Base-by-base conservation (phyloP, 2,113 vertebrate species). In the Carlito syrichta region DNA sequence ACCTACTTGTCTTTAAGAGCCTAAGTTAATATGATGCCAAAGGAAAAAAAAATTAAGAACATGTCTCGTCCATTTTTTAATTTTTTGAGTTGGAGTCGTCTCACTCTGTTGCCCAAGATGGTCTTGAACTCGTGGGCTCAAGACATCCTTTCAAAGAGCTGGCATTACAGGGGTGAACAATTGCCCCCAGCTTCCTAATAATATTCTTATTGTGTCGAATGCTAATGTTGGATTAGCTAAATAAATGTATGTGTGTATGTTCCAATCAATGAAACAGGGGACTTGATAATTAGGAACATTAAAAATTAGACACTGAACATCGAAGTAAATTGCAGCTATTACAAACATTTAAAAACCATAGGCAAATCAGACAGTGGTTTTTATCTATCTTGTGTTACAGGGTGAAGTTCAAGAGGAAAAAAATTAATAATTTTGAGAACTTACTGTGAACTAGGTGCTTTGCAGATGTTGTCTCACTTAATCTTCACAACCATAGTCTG, bases 201-300 rank as follows among this genome's bases (percentile, higher is more conserved):
- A 30, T 12, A 3, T 35, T 19, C 12, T 45, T 23, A 7, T 1
- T 14, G 22, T 52, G 8, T 23, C 38, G 40, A 23, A 35, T 1
- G 48, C 3, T 50, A 14, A 40, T 5, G 23, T 62, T 20, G 8
- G 22, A 52, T 35, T 30, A 79, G n/a, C 52, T 7, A 23, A 32
- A 32, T 0, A 45, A 19, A 69, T 4, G 13, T 0, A 0, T 20
- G 1, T 7, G 6, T 11, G 0, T 7, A 1, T 38, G 4, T 16
- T 40, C 43, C 68, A 16, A 3, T 43, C 68, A 13, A 6, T 32
- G 54, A 35, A 14, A 12, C 2, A 32, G 20, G 50, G 2, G n/a
- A 48, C 27, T 60, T 83, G 45, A 43, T 17, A 63, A n/a, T 68
- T 16, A 58, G 93, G 86, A 77, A 63, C 27, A 25, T 48, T 35